Evolutionary conservation across 2,888 invertebrate genomes (phyloP), one percentile per base, ranked within the genome.

Genomic region (Lasioglossum figueresi): DNA sequence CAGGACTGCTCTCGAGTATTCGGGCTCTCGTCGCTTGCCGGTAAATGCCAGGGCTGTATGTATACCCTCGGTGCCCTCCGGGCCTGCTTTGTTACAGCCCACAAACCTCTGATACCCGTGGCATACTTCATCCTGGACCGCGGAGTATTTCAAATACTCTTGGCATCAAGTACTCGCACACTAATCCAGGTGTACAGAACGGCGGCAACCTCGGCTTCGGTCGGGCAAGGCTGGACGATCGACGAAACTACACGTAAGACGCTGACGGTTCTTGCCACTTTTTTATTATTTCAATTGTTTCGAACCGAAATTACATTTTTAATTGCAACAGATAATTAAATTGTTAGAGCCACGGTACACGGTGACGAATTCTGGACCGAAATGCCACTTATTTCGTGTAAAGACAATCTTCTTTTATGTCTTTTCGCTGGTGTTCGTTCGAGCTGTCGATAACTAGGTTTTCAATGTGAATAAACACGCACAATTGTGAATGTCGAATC

Each of bases 131-230:
- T 81, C 89, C 86, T 85, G 88, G 90, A 92, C 90, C 90, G 89
- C 83, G 82, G 91, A 92, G 92, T 92, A 92, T 92, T 92, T 90
- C 89, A 92, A 91, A 91, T 92, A 92, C 92, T 91, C 91, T 89
- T 86, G 89, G 88, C 89, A 89, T 83, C 89, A 91, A 86, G 88
- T 90, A 88, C 90, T 88, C 89, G 81, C 88, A 84, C 89, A 79
- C 88, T 75, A 80, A 76, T 75, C 84, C 71, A 84, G 83, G 48
- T 76, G 74, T 78, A 79, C 76, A 76, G 85, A 80, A 88, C 88
- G 84, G 84, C 79, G 85, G 83, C 89, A 87, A 87, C 90, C 90
- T 37, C 79, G 80, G 86, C 88, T 84, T 85, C 73, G 59, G 78
- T 45, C 80, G 84, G 70, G 88, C 88, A 82, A 78, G 83, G 63